A percentile compares a stretch with the other conserved stretches of the same genome.
phyloP scores from a whole-genome alignment of 2,888 invertebrate genomes.

The Acanthosepion pharaonis region DNA sequence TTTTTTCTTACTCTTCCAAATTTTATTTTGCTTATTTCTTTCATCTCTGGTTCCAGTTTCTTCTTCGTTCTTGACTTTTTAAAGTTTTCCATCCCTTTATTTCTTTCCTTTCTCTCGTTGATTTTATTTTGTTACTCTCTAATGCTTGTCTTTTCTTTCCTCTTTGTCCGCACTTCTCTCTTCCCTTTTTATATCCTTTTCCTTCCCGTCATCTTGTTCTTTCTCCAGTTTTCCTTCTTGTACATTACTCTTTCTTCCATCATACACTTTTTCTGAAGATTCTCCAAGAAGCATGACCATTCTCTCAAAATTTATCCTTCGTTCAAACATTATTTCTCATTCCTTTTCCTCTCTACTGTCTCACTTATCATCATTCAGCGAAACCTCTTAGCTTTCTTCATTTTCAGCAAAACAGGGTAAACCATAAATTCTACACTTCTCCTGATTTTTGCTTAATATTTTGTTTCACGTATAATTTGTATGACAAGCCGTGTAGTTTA shows the following conservation, averaged over 20 bases:
- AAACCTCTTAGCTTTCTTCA: neutral
- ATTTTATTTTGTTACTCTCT: too few species aligned
- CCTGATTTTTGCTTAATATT: neutral
- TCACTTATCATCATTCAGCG: neutral
- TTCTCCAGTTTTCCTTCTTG: too few species aligned
- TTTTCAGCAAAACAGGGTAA: neutral
- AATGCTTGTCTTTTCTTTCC: too few species aligned
- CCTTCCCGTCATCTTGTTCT: neutral
- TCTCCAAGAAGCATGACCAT: neutral
- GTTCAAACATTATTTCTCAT: neutral
- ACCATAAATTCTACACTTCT: neutral
- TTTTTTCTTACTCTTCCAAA: too few species aligned
- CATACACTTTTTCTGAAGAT: too few species aligned
- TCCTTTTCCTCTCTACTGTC: neutral
- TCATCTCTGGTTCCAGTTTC: too few species aligned
- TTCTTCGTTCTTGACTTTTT: too few species aligned
- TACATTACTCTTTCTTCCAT: neutral
- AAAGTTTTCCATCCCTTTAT: too few species aligned
- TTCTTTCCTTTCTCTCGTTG: too few species aligned
- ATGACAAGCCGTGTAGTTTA: neutral
- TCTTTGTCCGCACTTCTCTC: neutral
- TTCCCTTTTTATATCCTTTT: neutral
- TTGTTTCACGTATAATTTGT: conserved; percentile 33
- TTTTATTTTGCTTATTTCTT: too few species aligned
- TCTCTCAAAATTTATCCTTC: neutral